Percentiles rank a stretch among this genome's conserved stretches.
These are phyloP conservation scores for Eospalax fontanierii DNA, from an alignment of 2,797 vertebrate species.

Conservation along the genomic window DNA sequence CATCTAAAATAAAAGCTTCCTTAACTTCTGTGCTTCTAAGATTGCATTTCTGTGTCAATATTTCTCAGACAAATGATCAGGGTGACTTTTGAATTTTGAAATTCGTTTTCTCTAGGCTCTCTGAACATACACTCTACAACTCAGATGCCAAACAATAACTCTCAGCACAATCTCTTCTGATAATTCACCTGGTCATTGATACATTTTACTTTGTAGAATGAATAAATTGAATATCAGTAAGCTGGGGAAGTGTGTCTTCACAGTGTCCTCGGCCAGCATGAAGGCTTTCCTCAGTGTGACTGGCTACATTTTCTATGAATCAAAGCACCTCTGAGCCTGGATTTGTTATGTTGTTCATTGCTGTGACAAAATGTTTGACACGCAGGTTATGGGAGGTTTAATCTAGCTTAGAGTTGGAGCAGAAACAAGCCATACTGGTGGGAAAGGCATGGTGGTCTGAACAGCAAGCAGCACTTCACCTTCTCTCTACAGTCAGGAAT, in stretches of 20 bases:
- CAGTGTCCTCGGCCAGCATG: not conserved
- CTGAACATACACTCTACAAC: rapidly evolving
- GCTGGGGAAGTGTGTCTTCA: not conserved
- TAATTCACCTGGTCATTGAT: not conserved
- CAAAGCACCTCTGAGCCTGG: not conserved
- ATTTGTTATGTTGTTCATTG: not conserved
- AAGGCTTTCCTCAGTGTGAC: not conserved
- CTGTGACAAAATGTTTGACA: no score
- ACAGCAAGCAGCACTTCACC: not conserved
- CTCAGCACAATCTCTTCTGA: not conserved
- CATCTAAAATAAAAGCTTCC: not conserved
- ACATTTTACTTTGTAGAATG: not conserved
- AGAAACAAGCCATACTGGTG: no score
- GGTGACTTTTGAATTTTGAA: rapidly evolving
- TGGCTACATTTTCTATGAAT: not conserved
- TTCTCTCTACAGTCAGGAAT: not conserved
- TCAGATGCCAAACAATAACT: not conserved
- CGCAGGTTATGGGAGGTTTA: not conserved
- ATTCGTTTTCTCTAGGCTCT: not conserved
- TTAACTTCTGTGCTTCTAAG: not conserved
- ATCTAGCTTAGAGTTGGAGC: not conserved
- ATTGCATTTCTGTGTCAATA: not conserved
- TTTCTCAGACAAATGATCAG: not conserved
- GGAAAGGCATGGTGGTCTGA: not conserved
- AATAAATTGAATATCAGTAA: not conserved